Conservation (phyloP, 2,113 vertebrate genomes). For the Catharus fuscescens region DNA sequence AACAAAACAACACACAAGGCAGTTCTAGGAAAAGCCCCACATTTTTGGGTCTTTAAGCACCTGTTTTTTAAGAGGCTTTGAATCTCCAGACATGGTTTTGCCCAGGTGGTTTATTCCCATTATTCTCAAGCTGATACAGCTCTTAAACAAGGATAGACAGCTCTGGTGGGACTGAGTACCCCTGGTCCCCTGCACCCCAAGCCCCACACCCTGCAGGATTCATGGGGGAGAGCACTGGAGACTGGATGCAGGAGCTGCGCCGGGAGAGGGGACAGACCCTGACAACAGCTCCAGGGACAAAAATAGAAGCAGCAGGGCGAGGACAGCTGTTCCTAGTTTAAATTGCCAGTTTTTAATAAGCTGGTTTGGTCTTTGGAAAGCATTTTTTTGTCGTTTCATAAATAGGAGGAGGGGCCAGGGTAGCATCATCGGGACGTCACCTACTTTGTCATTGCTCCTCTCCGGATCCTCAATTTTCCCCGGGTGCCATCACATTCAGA, state of each 20-base stretch:
- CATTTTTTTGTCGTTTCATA: background rate
- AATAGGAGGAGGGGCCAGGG: background rate
- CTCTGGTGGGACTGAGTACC: background rate
- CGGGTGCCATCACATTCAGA: background rate
- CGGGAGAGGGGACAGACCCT: background rate
- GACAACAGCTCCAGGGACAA: background rate
- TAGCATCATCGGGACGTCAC: background rate
- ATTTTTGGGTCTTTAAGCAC: background rate
- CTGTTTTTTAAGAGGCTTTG: background rate
- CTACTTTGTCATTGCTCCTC: background rate
- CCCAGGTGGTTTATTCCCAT: background rate
- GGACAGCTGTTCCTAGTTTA: conserved; percentile 57
- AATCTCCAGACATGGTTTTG: background rate
- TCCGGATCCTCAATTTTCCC: background rate
- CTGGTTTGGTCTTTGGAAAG: conserved; percentile 20
- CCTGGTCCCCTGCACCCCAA: background rate
- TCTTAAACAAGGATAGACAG: background rate
- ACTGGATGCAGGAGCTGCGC: background rate
- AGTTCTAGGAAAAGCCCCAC: fast-evolving
- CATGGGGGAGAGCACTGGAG: fast-evolving
- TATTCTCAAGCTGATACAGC: background rate
- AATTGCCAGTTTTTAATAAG: conserved; percentile 2
- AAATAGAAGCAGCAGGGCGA: background rate
- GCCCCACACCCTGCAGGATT: background rate
- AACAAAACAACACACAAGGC: background rate